phyloP scores from a whole-genome alignment of 2,888 invertebrate genomes.

The Myopa testacea region DNA sequence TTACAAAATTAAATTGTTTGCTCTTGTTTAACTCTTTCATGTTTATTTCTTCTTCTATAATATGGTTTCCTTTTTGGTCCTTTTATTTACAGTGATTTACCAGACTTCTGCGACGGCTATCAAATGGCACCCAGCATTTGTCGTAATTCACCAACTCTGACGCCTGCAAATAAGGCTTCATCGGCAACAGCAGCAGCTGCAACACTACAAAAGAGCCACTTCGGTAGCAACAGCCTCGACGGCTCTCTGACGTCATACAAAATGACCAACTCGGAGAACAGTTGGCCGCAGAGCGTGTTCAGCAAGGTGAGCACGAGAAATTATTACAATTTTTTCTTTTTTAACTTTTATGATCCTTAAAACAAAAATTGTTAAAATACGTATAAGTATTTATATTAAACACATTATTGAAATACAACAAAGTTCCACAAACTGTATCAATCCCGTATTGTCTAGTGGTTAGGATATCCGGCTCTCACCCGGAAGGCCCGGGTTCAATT shows the following conservation, averaged over 20 bases:
- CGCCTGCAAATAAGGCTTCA: constrained; percentile 52
- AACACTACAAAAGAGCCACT: constrained; percentile 53
- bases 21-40: neutral
- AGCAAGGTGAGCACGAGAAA: constrained; percentile 57
- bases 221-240: constrained; percentile 59
- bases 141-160: constrained; percentile 60
- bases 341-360: too few relatives aligned
- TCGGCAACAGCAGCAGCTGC: constrained; percentile 49
- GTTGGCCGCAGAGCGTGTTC: constrained; percentile 65
- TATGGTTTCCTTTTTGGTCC: neutral
- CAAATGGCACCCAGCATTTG: constrained; percentile 71
- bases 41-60: neutral
- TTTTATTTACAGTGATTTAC: constrained; percentile 67
- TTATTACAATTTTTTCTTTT: too few relatives aligned
- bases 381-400: too few relatives aligned
- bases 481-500: constrained; percentile 70
- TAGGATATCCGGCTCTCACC: constrained; percentile 70
- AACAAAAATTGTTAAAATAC: too few relatives aligned
- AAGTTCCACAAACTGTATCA: neutral
- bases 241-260: constrained; percentile 64
- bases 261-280: constrained; percentile 65
- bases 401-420: too few relatives aligned
- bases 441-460: constrained; percentile 70
- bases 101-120: constrained; percentile 66
- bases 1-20: neutral